Evolutionary conservation across 2,113 vertebrate genomes (phyloP).

Genomic region (Lamprologus lemairii): DNA sequence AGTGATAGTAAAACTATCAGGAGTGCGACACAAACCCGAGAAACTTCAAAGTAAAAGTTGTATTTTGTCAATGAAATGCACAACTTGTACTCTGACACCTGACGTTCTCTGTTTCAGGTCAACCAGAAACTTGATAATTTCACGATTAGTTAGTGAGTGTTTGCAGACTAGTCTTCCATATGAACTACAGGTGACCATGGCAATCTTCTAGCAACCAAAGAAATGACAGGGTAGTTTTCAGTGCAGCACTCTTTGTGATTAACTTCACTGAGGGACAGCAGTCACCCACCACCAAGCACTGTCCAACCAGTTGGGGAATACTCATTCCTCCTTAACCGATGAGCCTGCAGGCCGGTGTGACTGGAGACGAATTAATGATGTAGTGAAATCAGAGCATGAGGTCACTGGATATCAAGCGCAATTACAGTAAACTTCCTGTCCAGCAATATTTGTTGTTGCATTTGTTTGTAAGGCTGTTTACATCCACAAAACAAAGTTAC

Average conservation of each 20-base stretch:
- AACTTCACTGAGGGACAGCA: neutral
- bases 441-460: neutral
- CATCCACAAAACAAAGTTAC: neutral
- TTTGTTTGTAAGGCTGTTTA: neutral
- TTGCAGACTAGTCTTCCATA: neutral
- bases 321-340: neutral
- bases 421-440: neutral
- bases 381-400: neutral
- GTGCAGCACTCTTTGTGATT: neutral
- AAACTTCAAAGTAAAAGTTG: neutral
- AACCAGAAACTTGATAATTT: neutral
- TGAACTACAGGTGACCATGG: neutral
- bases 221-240: neutral
- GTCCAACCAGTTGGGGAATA: neutral
- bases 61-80: neutral
- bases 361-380: neutral
- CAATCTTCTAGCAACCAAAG: neutral
- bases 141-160: neutral
- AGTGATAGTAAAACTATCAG: neutral
- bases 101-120: neutral
- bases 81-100: neutral
- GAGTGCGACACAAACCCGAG: neutral
- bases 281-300: neutral
- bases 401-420: neutral
- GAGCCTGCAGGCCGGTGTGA: neutral